Evolutionary conservation across 92 coral and sea anemone species (phyloP).

Genomic region (Bergia puertoricense): DNA sequence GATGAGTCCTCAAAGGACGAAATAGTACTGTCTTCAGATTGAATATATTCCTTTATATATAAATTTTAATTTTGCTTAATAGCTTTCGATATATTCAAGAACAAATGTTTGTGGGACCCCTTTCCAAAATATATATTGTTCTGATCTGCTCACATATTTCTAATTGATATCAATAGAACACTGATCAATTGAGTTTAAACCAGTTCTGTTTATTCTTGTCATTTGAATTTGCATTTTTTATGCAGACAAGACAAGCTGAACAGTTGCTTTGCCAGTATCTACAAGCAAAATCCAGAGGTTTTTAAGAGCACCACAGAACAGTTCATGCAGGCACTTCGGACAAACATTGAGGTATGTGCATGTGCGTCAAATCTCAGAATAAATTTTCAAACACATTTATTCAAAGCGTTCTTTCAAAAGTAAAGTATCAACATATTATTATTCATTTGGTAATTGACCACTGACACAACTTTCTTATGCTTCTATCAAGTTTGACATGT

Average conservation of each 20-base stretch:
- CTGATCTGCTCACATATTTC: too few relatives aligned
- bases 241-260: conserved; percentile 77
- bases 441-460: too few relatives aligned
- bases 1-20: too few relatives aligned
- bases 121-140: too few relatives aligned
- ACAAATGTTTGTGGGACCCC: too few relatives aligned
- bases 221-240: background rate
- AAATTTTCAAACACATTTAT: background rate
- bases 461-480: too few relatives aligned
- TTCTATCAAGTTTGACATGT: too few relatives aligned
- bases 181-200: background rate
- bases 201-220: background rate
- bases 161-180: background rate
- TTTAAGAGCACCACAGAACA: conserved; percentile 78
- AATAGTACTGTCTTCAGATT: too few relatives aligned
- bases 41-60: too few relatives aligned
- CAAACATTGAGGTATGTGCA: conserved; percentile 76
- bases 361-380: background rate
- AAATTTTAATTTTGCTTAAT: too few relatives aligned
- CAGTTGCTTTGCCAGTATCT: conserved; percentile 59
- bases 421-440: too few relatives aligned
- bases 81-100: too few relatives aligned
- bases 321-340: conserved; percentile 71
- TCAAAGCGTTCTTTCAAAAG: background rate
- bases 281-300: conserved; percentile 69